Base-by-base conservation (phyloP, 2,888 invertebrate species). In the Dermolepida albohirtum region DNA sequence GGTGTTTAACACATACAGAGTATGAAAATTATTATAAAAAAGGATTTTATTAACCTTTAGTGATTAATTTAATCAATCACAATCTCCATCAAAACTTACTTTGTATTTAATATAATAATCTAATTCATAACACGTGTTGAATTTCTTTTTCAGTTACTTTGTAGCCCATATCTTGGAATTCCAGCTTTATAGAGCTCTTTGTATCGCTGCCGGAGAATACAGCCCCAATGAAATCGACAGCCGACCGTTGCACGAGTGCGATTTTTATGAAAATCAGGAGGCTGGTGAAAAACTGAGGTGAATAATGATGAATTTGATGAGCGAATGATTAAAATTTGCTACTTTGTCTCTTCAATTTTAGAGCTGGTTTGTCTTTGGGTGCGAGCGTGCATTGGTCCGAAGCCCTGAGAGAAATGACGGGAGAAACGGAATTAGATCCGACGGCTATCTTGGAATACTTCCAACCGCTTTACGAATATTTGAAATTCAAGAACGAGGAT, bases 131-230 rank as follows among this genome's bases (percentile, higher is more conserved):
- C n/a, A n/a, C n/a, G n/a, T n/a, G n/a, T n/a, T n/a, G n/a, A 12
- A 49, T 27, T 40, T 67, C 8, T 49, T 67, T 75, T 75, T 22
- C 78, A 87, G 88, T 69, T 89, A 89, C 74, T 83, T 88, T 74
- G 87, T 93, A 66, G 89, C 90, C 12, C 88, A 88, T 75, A 87
- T 94, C n/a, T 80, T 93, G 22, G 92, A 93, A 81, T 94, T 93
- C 80, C 93, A 93, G 84, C 90, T 94, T 73, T 89, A 92, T 73
- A 84, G 87, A 74, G 87, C 90, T 2, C 81, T 93, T 49, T 94
- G 94, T 76, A 86, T 85, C 68, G 87, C 83, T 70, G 89, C 91
- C 4, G 89, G 89, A 44, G 86, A 93, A 75, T 87, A 87, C 69
- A 86, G 88, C 74, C 87, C 87, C 0, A 72, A 82, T 10, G 80